Evolutionary conservation across 2,797 vertebrate genomes (phyloP).

Genomic region (Amblyraja radiata): DNA sequence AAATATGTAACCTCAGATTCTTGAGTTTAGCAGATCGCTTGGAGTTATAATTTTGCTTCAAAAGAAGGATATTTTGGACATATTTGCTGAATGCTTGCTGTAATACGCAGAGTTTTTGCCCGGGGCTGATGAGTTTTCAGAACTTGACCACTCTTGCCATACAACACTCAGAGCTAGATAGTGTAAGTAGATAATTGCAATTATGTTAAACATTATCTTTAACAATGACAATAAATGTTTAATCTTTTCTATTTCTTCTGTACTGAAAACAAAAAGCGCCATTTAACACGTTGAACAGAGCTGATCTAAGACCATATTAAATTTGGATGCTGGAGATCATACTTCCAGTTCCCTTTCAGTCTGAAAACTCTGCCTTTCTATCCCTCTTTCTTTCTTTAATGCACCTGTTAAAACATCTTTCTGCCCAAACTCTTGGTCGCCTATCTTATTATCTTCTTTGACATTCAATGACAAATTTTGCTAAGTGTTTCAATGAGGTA

Average conservation of each 20-base stretch:
- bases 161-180: neutral
- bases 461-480: neutral
- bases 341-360: no score
- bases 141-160: neutral
- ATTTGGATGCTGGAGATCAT: neutral
- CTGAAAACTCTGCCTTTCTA: neutral
- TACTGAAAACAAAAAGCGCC: neutral
- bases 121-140: neutral
- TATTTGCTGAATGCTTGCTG: neutral
- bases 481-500: neutral
- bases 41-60: neutral
- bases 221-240: neutral
- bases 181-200: slow-evolving; percentile 6
- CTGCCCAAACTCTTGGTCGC: neutral
- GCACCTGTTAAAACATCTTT: neutral
- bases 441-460: neutral
- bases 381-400: neutral
- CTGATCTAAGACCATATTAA: neutral
- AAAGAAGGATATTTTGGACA: neutral
- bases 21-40: neutral
- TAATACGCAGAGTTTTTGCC: neutral
- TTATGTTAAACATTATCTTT: neutral
- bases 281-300: neutral
- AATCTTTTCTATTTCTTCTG: neutral
- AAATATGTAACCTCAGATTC: slow-evolving; percentile 16